Conservation (phyloP, 1,140 invertebrate genomes). For the Anthonomus grandis region DNA sequence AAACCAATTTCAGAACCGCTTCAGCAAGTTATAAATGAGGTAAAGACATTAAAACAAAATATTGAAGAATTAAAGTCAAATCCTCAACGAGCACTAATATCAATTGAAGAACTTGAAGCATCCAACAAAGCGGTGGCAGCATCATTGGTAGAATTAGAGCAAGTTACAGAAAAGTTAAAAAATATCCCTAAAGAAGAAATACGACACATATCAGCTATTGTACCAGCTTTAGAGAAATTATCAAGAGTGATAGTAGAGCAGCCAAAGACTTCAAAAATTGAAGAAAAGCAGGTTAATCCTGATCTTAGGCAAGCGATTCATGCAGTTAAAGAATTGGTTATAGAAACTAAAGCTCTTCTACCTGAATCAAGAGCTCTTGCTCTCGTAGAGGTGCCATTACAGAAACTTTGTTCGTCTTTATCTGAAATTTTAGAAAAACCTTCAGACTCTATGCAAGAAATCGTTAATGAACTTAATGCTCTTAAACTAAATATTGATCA, state of each 20-base stretch:
- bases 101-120: conserved; percentile 11
- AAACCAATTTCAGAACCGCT: neutral
- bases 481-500: conserved; percentile 25
- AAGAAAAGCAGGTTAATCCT: conserved; percentile 8
- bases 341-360: neutral
- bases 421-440: neutral
- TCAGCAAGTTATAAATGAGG: neutral
- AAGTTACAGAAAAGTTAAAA: conserved; percentile 7
- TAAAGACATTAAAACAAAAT: conserved; percentile 21
- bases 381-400: conserved; percentile 1
- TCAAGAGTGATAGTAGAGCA: conserved; percentile 14
- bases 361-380: neutral
- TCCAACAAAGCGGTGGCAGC: conserved; percentile 1
- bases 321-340: conserved; percentile 1
- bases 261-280: conserved; percentile 10
- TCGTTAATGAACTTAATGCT: conserved; percentile 9
- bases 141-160: neutral
- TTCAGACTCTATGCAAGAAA: neutral
- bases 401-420: neutral
- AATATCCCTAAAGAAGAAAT: neutral
- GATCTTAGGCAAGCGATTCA: conserved; percentile 11
- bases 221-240: conserved; percentile 11
- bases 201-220: neutral
- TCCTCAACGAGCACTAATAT: conserved; percentile 21
- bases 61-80: conserved; percentile 10